Evolutionary conservation across 2,888 invertebrate species (phyloP).

Genomic region (Drosophila limbata): DNA sequence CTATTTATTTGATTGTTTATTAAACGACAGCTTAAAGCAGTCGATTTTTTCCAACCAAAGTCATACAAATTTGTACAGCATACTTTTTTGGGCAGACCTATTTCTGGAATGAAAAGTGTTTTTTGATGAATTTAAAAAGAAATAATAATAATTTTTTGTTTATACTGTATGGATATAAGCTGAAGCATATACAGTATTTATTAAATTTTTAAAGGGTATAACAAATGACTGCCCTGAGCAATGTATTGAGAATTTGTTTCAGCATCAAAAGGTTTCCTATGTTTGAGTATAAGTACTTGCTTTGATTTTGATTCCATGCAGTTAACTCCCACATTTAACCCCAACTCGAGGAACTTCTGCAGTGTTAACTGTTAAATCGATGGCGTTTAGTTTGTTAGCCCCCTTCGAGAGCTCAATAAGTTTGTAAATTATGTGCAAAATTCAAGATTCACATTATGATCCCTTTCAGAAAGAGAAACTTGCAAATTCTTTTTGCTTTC

Average conservation of each 20-base stretch:
- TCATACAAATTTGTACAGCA: not conserved
- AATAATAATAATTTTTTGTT: not conserved
- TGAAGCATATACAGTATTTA: too few species aligned
- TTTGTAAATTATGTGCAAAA: conserved; percentile 1
- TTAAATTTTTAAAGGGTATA: too few species aligned
- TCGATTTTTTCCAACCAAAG: not conserved
- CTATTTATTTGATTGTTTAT: not conserved
- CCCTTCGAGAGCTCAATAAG: not conserved
- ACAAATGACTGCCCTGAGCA: not conserved
- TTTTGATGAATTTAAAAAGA: too few species aligned
- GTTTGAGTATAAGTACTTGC: not conserved
- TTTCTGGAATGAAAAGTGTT: not conserved
- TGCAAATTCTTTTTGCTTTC: conserved; percentile 25
- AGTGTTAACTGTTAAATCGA: conserved; percentile 3
- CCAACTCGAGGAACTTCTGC: not conserved
- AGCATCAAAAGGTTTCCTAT: conserved; percentile 3
- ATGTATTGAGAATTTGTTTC: not conserved
- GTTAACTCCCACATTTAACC: not conserved
- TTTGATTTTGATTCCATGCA: conserved; percentile 1
- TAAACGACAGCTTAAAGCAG: not conserved
- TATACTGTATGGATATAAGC: not conserved
- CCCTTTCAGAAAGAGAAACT: conserved; percentile 1
- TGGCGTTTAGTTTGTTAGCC: not conserved
- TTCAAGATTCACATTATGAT: conserved; percentile 11
- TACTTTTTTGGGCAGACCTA: not conserved